Conservation (phyloP, 1,140 invertebrate genomes). For the Caenorhabditis inopinata region DNA sequence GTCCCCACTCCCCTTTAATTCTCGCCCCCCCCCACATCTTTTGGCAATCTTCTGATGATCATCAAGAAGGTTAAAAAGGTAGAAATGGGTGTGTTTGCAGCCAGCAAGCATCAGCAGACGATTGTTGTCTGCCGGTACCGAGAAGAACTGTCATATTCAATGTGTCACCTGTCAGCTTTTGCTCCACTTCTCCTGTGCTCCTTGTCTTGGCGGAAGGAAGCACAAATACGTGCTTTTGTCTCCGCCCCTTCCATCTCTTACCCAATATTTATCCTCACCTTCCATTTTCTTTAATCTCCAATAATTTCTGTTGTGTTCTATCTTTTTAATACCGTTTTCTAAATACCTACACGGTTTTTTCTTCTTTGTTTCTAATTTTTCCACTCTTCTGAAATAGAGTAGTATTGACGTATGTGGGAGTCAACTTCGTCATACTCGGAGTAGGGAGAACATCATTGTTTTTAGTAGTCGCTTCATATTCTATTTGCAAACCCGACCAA, state of each 20-base stretch:
- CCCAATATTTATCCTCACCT: slow-evolving; percentile 19
- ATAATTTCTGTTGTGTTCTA: no score
- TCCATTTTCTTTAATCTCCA: neutral
- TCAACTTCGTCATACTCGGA: no score
- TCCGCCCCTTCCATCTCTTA: neutral
- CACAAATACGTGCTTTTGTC: slow-evolving; percentile 25
- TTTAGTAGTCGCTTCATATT: no score
- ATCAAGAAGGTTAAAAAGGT: neutral
- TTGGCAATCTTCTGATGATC: slow-evolving; percentile 26
- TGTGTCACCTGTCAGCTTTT: slow-evolving; percentile 33
- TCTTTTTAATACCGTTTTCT: no score
- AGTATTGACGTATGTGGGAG: no score
- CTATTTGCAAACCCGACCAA: no score
- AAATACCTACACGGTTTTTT: no score
- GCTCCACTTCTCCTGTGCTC: slow-evolving; percentile 8
- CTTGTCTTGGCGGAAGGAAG: neutral
- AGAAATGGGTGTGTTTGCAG: neutral
- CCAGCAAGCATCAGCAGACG: neutral
- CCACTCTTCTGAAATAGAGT: no score
- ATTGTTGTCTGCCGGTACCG: neutral
- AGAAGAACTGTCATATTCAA: slow-evolving; percentile 27
- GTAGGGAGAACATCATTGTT: no score
- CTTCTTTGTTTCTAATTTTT: no score
- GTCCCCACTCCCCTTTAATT: neutral
- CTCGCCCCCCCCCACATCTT: neutral